Base-by-base conservation (phyloP, 2,888 invertebrate genomes). In the Drosophila sordidula region DNA sequence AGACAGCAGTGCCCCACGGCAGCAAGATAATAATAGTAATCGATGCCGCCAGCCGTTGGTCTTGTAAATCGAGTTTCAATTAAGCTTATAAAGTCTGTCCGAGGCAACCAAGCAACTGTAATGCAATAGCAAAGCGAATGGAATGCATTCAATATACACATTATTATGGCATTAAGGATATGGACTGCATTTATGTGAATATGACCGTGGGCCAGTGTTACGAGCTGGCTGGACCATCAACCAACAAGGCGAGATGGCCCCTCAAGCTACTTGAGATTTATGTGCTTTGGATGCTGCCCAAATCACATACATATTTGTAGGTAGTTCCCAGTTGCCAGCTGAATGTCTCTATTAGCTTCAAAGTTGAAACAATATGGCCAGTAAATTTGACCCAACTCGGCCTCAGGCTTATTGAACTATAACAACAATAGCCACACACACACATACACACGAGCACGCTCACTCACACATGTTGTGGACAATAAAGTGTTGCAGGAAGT, bases 311-410 rank as follows among this genome's bases (percentile, higher is more conserved):
- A 58, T 39, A 59, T 52, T 36, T 61, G 9, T 47, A 6, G 11
- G 46, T 41, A 39, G 26, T 6, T 39, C 32, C 52, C 47, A 38
- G 39, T 52, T 58, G 42, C 49, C 55, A 50, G 55, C 52, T 47
- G 61, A 59, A 66, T 64, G 55, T 76, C 63, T 67, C 44, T 49
- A 72, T 76, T 71, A 64, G 50, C 44, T 63, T 42, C 64, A 61
- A 58, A 67, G 52, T 70, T 69, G 56, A 69, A 59, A 73, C 78
- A 70, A 70, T 56, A 69, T 63, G 77, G 63, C 36, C 32, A 57
- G 42, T 42, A 66, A 56, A 67, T 67, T 66, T 66, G 62, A 61
- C 25, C 34, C 26, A 34, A 39, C 50, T 36, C 41, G 54, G 38
- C 70, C 76, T 36, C 0, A 45, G 70, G 75, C 70, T 8, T 9